phyloP scores from a whole-genome alignment of 2,113 vertebrate species.

The Pavo muticus region DNA sequence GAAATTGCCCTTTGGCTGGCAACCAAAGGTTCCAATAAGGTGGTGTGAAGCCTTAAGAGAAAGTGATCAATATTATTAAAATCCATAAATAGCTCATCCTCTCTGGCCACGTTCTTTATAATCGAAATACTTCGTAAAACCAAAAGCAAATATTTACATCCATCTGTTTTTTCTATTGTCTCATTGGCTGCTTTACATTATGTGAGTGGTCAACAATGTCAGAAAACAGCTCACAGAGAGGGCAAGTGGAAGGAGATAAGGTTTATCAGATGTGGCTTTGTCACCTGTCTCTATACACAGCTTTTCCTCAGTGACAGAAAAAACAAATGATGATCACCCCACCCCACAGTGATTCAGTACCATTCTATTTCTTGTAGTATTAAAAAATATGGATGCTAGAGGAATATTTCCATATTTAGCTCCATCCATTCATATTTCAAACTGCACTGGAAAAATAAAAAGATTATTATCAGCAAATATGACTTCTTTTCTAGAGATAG shows the following conservation, averaged over 20 bases:
- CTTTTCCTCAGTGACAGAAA: neutral
- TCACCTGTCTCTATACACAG: neutral
- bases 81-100: neutral
- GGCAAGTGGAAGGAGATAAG: neutral
- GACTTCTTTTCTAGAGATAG: neutral
- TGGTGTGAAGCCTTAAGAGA: constrained; percentile 2
- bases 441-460: neutral
- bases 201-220: neutral
- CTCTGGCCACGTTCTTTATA: neutral
- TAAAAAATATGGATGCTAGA: neutral
- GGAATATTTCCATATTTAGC: neutral
- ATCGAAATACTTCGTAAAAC: neutral
- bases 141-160: neutral
- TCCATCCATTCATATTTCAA: neutral
- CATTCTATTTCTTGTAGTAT: neutral
- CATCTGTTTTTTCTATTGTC: neutral
- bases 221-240: neutral
- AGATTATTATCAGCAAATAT: neutral
- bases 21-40: constrained; percentile 61
- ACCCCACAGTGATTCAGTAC: neutral
- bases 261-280: neutral
- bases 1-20: constrained; percentile 55
- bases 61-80: constrained; percentile 21
- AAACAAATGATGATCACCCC: neutral
- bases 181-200: neutral